These are phyloP conservation scores for Flexamia atlantica DNA, from an alignment of 2,888 invertebrate genomes.

Conservation along the genomic window DNA sequence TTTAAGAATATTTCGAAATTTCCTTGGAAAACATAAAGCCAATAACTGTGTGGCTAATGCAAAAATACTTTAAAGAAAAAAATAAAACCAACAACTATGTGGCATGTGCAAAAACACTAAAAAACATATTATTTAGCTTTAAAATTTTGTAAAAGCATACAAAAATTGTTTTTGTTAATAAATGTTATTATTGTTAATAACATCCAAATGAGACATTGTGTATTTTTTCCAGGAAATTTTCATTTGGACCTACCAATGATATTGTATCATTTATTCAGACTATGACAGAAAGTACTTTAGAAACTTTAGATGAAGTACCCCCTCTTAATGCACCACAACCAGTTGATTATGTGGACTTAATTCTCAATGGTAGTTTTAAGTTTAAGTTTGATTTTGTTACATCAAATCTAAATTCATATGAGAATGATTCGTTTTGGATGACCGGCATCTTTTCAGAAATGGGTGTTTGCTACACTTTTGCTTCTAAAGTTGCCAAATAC, in stretches of 20 bases:
- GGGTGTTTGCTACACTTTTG: conserved; percentile 84
- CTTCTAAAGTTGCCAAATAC: conserved; percentile 81
- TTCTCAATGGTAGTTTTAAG: conserved; percentile 49
- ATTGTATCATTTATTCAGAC: background rate
- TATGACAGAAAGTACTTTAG: background rate
- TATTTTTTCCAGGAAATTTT: background rate
- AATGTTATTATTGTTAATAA: no score
- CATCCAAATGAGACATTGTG: no score
- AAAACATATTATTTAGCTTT: no score
- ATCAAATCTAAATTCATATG: conserved; percentile 20
- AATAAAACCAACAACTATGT: no score
- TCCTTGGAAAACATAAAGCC: no score
- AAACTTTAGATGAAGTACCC: conserved; percentile 79
- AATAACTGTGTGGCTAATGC: no score
- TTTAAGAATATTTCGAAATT: no score
- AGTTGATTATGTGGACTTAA: conserved; percentile 60
- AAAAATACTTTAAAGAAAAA: no score
- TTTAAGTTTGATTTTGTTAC: conserved; percentile 51
- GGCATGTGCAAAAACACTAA: no score
- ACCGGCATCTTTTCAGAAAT: conserved; percentile 78
- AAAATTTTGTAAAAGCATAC: no score
- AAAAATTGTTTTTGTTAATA: no score
- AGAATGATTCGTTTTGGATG: background rate
- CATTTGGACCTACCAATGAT: background rate
- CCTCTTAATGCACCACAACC: conserved; percentile 68